These are phyloP conservation scores for Balanococcus diminutus DNA, from an alignment of 2,888 invertebrate genomes.

Conservation along the genomic window DNA sequence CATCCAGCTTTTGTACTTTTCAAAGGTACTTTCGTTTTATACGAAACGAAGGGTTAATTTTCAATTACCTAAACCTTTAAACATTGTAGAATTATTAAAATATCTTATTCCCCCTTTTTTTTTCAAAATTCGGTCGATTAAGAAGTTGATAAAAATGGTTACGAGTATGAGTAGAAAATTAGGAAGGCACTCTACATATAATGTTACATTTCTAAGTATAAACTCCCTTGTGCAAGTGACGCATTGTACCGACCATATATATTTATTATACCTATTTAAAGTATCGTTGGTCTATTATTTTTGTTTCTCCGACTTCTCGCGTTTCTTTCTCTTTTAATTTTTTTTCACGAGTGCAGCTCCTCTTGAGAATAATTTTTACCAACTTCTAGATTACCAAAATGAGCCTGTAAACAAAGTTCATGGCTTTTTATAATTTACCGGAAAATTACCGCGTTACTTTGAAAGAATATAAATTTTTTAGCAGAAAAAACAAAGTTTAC, in stretches of 20 bases:
- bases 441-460: slow-evolving; percentile 23
- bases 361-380: slow-evolving; percentile 37
- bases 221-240: not conserved
- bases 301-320: not conserved
- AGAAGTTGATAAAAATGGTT: not conserved
- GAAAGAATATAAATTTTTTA: not conserved
- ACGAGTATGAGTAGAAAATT: not conserved
- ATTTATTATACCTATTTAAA: slow-evolving; percentile 20
- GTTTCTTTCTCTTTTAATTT: not conserved
- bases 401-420: slow-evolving; percentile 23
- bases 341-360: not conserved
- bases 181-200: not conserved
- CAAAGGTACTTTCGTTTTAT: not conserved
- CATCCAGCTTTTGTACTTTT: not conserved
- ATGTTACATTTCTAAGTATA: not conserved
- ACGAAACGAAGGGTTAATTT: not conserved
- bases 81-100: not conserved
- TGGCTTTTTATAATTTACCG: slow-evolving; percentile 2
- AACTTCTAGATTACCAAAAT: slow-evolving; percentile 28
- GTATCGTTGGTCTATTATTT: slow-evolving; percentile 29
- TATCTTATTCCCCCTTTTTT: not conserved
- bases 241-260: not conserved
- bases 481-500: not conserved
- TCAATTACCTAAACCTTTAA: not conserved
- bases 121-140: not conserved